Percentiles rank a stretch among this genome's conserved stretches.
Conservation (phyloP, 2,888 invertebrate species). For the Chaetogeoica ovagalla region DNA sequence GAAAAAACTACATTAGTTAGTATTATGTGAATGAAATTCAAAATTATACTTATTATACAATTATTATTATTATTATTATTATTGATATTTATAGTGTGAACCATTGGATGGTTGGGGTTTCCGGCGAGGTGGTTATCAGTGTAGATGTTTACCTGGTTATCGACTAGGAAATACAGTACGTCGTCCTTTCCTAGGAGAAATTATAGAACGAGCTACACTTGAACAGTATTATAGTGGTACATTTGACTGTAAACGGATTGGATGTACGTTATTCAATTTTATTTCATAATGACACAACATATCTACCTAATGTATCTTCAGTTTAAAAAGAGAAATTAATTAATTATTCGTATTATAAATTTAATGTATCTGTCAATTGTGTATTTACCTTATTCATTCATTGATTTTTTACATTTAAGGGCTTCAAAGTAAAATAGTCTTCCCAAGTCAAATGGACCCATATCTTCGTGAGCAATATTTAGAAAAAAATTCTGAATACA, state of each 20-base stretch:
- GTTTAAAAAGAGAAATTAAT: not conserved
- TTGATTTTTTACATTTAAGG: constrained; percentile 63
- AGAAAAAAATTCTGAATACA: constrained; percentile 75
- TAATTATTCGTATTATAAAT: no score
- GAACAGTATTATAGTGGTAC: constrained; percentile 87
- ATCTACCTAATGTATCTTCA: not conserved
- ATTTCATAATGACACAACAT: not conserved
- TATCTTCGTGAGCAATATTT: constrained; percentile 74
- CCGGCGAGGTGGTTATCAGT: constrained; percentile 92
- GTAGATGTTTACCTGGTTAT: constrained; percentile 86
- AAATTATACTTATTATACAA: not conserved
- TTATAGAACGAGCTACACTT: constrained; percentile 87
- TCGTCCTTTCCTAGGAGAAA: constrained; percentile 89
- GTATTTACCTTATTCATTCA: no score
- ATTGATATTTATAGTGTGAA: constrained; percentile 77
- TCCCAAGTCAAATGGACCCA: constrained; percentile 76
- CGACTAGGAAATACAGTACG: constrained; percentile 84
- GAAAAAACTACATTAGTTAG: constrained; percentile 81
- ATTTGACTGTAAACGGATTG: constrained; percentile 87
- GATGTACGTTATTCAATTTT: constrained; percentile 70
- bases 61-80: no score
- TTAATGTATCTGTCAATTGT: no score
- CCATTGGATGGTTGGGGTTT: constrained; percentile 96
- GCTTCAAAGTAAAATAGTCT: constrained; percentile 81
- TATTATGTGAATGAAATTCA: not conserved